Base-by-base conservation (phyloP, 1,140 invertebrate genomes). In the Oncopodura yosiiana region DNA sequence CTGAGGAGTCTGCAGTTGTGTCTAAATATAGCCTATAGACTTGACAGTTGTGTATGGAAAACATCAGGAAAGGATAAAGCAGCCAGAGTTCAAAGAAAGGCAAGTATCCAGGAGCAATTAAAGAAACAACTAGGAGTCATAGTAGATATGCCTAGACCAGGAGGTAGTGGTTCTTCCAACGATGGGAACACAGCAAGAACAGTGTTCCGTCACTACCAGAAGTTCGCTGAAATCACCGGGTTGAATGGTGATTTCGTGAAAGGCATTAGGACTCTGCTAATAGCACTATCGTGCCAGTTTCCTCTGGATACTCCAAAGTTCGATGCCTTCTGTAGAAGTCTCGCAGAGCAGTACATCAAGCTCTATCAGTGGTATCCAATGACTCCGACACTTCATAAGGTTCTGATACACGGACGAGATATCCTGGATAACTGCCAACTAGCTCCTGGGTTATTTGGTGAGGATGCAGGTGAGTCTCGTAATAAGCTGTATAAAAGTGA, bases 131-230 rank as follows among this genome's bases (percentile, higher is more conserved):
- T 61, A n/a, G 60, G 60, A 9, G 38, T 61, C 12, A 29, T 24
- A n/a, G 56, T 61, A 1, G 60, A 51, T 30, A 34, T 43, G 4
- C 37, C 46, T 9, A 58, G 34, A n/a, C 36, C 49, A 49, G 51
- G 56, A 14, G 45, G 36, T 9, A 34, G 37, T 29, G 56, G 60
- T n/a, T 44, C n/a, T 16, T 26, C 50, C 1, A 62, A 60, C 38
- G 46, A 54, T 27, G 49, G 50, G 12, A 62, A 62, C 32, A 56
- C 60, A 1, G 60, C 60, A 11, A 4, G 41, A 23, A 4, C 5
- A 8, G 41, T 23, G 21, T 43, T 43, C 19, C 6, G 19, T 23
- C 5, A 43, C 19, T 23, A 4, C n/a, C 6, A 43, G n/a, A 43
- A 8, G 24, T 43, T 43, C 24, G 41, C 41, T 11, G 8, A 8